Evolutionary conservation across 2,797 vertebrate species (phyloP), one percentile per base, ranked within the genome.

Genomic region (Streptopelia turtur): DNA sequence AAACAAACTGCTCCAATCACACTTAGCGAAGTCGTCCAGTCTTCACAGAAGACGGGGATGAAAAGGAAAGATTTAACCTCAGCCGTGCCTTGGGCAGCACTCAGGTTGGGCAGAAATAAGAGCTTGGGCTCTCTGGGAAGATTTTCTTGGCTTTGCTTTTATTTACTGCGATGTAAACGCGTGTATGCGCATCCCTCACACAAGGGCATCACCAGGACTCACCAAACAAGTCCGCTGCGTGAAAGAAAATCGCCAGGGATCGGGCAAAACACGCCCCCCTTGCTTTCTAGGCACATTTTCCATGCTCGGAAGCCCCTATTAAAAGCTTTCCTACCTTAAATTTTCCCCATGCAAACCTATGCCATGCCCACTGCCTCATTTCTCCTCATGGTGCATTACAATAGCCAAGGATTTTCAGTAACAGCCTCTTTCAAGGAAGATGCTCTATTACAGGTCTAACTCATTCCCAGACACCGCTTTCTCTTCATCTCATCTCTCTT

Each of bases 1-100:
- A 98, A 98, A 98, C 98, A 98, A 98, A 98, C 97, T 91, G 97
- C 97, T 98, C 97, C 97, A 97, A 98, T 98, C 98, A 97, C 97
- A 98, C 97, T 97, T 98, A 97, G 98, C 94, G 57, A 97, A 98
- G 94, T 86, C 90, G 79, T 95, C 95, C 95, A 94, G 95, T 95
- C 95, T 96, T 97, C 97, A 93, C 93, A 69, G 93, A 96, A 94
- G 94, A 96, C 25, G 33, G 47, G 90, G 71, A 95, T 92, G 96
- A 59, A 96, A 96, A 82, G 83, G 92, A 77, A 96, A 95, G 94
- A 95, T 97, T 96, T 97, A 97, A 96, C 96, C 96, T 96, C 24
- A 86, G 86, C 85, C 39, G 8, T 86, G 97, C 96, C 96, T 83
- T 85, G 93, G 93, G 95, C 87, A 91, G 85, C 47, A 47, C 83